Percentiles rank a stretch among this genome's conserved stretches.
Conservation (phyloP, 2,113 vertebrate species). For the Tupaia chinensis region DNA sequence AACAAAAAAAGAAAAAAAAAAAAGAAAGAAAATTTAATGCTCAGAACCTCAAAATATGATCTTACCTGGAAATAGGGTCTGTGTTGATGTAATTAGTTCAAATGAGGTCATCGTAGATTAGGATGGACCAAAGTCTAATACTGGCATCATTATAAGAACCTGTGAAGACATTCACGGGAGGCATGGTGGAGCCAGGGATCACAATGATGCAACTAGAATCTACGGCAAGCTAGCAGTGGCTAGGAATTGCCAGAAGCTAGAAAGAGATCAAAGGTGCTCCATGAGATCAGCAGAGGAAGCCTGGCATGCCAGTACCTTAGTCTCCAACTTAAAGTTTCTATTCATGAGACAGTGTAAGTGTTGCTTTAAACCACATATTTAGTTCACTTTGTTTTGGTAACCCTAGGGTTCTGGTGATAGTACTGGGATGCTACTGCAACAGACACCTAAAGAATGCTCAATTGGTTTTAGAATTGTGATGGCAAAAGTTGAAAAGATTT, state of each 20-base stretch:
- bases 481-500: neutral
- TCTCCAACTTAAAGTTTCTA: neutral
- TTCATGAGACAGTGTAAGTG: neutral
- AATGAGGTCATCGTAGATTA: neutral
- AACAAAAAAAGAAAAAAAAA: no score
- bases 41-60: neutral
- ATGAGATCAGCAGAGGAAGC: neutral
- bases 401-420: no score
- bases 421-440: neutral
- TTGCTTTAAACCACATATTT: neutral
- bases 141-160: neutral
- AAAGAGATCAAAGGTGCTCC: neutral
- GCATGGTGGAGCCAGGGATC: neutral
- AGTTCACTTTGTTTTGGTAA: neutral
- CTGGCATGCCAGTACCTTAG: neutral
- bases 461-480: neutral
- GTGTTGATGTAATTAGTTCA: neutral
- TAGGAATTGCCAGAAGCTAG: neutral
- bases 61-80: neutral
- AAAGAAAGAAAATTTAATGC: neutral
- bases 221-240: neutral
- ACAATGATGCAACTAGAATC: neutral
- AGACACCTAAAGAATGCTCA: neutral
- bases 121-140: neutral
- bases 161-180: neutral